Evolutionary conservation across 2,888 invertebrate species (phyloP).

Genomic region (Pocota personata): DNA sequence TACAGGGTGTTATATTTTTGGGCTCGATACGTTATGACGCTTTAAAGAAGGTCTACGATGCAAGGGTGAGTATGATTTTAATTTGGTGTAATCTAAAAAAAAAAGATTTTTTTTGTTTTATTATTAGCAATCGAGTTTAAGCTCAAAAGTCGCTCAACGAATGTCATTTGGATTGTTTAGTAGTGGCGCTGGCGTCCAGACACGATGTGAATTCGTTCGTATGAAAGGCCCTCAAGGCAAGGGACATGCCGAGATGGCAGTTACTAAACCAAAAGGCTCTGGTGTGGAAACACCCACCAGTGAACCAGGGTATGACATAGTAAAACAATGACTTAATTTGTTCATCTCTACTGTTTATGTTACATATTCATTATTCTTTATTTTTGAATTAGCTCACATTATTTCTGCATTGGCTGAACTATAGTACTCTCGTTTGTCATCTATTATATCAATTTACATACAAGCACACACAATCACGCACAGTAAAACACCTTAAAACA

Average conservation of each 20-base stretch:
- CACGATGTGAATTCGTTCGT: slow-evolving; percentile 97
- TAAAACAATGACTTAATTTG: background rate
- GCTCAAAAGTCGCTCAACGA: slow-evolving; percentile 96
- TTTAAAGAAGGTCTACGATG: slow-evolving; percentile 97
- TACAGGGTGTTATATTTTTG: slow-evolving; percentile 97
- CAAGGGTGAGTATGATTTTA: slow-evolving; percentile 87
- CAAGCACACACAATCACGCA: background rate
- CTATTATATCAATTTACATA: background rate
- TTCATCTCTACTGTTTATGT: background rate
- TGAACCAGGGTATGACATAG: slow-evolving; percentile 87
- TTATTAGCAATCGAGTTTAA: slow-evolving; percentile 92
- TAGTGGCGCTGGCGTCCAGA: slow-evolving; percentile 87
- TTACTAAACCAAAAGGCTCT: slow-evolving; percentile 94
- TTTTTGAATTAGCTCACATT: background rate
- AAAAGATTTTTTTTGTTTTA: slow-evolving; percentile 19
- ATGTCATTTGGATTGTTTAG: slow-evolving; percentile 97
- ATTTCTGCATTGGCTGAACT: slow-evolving; percentile 12
- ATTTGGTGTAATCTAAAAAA: background rate
- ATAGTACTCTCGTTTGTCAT: background rate
- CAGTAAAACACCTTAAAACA: slow-evolving; percentile 15
- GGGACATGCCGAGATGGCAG: slow-evolving; percentile 99
- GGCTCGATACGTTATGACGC: slow-evolving; percentile 99
- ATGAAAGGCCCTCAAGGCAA: slow-evolving; percentile 99
- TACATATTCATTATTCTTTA: background rate
- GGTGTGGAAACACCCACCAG: slow-evolving; percentile 97